Percentiles rank a stretch among this genome's conserved stretches.
Conservation (phyloP, 2,888 invertebrate species). For the Thecophora atra region DNA sequence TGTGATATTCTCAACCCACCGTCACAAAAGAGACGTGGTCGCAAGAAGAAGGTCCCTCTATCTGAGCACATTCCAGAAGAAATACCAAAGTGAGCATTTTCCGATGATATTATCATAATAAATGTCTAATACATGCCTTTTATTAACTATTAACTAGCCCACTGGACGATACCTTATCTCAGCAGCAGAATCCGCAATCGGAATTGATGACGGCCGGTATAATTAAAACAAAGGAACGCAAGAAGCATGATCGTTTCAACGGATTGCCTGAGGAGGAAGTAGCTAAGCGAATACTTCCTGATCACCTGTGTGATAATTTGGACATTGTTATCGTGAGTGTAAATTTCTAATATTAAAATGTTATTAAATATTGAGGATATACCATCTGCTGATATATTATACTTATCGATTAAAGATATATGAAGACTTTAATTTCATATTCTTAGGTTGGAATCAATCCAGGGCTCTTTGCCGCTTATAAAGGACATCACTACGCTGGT, state of each 20-base stretch:
- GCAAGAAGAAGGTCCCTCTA: conserved; percentile 79
- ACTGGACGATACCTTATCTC: background rate
- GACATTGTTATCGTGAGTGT: conserved; percentile 98
- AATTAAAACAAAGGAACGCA: conserved; percentile 76
- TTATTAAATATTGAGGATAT: background rate
- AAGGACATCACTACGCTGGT: conserved; percentile 98
- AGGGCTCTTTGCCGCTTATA: conserved; percentile 95
- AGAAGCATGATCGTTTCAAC: conserved; percentile 94
- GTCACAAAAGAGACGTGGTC: conserved; percentile 81
- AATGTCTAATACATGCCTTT: too few species aligned
- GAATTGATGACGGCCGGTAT: conserved; percentile 23
- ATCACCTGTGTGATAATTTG: conserved; percentile 91
- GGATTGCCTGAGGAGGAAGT: conserved; percentile 98
- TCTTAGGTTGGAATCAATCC: conserved; percentile 96
- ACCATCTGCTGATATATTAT: background rate
- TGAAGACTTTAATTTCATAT: background rate
- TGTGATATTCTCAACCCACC: conserved; percentile 39
- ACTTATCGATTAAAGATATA: too few species aligned
- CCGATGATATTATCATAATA: too few species aligned
- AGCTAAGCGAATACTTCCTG: conserved; percentile 90
- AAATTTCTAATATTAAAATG: conserved; percentile 63
- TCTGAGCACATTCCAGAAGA: conserved; percentile 32
- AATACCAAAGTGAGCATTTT: conserved; percentile 27
- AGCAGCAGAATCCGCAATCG: background rate
- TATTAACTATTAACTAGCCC: background rate